These are phyloP conservation scores for Holacanthus passer DNA, from an alignment of 2,113 vertebrate species.

Conservation along the genomic window DNA sequence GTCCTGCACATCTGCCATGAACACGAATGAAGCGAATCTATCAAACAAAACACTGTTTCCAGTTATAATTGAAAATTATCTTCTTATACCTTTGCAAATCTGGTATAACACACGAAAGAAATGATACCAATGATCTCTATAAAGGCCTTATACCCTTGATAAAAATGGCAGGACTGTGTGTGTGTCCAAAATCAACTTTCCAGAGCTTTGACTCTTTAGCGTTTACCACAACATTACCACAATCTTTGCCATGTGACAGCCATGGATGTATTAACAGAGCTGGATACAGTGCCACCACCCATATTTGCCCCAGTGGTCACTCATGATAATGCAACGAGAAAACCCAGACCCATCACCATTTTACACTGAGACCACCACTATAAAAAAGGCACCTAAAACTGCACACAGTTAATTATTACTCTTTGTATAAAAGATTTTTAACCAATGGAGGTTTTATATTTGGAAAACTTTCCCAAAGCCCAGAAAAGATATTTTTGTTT, in stretches of 20 bases:
- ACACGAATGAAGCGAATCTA: not conserved
- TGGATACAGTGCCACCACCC: not conserved
- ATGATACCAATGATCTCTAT: not conserved
- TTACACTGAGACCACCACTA: not conserved
- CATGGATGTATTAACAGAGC: slow-evolving; percentile 30
- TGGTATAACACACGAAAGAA: not conserved
- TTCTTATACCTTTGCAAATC: not conserved
- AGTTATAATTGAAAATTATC: not conserved
- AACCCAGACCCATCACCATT: not conserved
- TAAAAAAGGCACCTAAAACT: not conserved
- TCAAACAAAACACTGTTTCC: not conserved
- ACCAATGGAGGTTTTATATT: not conserved
- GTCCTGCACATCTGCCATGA: slow-evolving; percentile 1
- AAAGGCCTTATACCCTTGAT: slow-evolving; percentile 22
- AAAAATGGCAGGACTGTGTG: not conserved
- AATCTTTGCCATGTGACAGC: slow-evolving; percentile 12
- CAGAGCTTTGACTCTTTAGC: not conserved
- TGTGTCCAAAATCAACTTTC: not conserved
- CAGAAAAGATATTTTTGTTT: not conserved
- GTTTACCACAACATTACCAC: slow-evolving; percentile 7
- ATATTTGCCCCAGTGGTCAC: not conserved
- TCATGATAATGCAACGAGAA: not conserved
- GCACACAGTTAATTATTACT: not conserved
- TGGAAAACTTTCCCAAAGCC: not conserved
- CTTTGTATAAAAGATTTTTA: not conserved